These are phyloP conservation scores for Eledone cirrhosa DNA, from an alignment of 2,888 invertebrate genomes.

Conservation along the genomic window DNA sequence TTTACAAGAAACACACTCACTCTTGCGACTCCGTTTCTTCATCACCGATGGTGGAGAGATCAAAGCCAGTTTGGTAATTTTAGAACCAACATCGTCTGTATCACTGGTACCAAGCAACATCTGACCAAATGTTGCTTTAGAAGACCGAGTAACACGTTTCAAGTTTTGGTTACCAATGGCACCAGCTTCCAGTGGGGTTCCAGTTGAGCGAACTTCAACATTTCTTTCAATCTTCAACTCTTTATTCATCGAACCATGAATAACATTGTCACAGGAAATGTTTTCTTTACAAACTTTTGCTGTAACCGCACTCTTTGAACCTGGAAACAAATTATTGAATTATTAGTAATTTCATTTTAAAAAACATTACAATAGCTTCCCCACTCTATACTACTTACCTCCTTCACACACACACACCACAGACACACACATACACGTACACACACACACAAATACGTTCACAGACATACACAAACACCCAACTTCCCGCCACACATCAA, in stretches of 20 bases:
- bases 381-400: too few species aligned
- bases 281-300: constrained; percentile 8
- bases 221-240: background rate
- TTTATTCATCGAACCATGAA: background rate
- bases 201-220: background rate
- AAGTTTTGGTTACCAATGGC: background rate
- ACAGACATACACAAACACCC: too few species aligned
- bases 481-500: too few species aligned
- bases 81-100: background rate
- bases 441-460: too few species aligned
- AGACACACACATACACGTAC: too few species aligned
- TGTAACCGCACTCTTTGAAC: background rate
- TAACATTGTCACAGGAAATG: background rate
- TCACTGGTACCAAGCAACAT: constrained; percentile 1
- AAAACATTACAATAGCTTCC: too few species aligned
- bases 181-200: background rate
- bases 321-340: background rate
- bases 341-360: too few species aligned
- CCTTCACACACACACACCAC: too few species aligned
- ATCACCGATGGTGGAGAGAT: background rate
- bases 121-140: background rate
- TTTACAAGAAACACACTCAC: background rate
- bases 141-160: background rate
- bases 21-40: background rate
- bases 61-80: background rate